Evolutionary conservation across 2,113 vertebrate genomes (phyloP).

Genomic region (Reinhardtius hippoglossoides): DNA sequence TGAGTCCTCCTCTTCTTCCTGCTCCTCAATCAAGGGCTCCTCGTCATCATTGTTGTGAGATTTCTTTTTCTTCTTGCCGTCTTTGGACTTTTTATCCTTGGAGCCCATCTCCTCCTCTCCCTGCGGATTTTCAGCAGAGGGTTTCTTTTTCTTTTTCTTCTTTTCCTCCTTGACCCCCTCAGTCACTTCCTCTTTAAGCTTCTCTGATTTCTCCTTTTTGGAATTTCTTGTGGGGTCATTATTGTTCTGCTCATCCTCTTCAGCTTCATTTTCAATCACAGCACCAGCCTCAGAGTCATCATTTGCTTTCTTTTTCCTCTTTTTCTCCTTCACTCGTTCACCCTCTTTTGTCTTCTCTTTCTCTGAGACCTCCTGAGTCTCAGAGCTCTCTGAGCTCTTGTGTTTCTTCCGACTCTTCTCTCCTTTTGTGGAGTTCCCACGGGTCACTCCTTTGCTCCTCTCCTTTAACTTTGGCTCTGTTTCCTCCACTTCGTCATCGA

Average conservation of each 20-base stretch:
- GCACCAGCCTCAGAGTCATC: conserved; percentile 27
- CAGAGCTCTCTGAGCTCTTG: conserved; percentile 38
- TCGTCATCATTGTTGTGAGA: conserved; percentile 60
- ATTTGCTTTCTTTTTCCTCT: conserved; percentile 58
- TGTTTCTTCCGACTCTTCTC: conserved; percentile 67
- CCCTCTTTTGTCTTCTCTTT: conserved; percentile 56
- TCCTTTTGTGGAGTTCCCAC: conserved; percentile 44
- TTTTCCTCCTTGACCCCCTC: conserved; percentile 69
- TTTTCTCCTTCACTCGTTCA: conserved; percentile 59
- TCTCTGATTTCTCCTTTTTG: conserved; percentile 78
- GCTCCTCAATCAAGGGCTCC: conserved; percentile 68
- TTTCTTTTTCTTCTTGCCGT: conserved; percentile 81
- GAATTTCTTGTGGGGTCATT: conserved; percentile 76
- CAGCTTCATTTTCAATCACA: conserved; percentile 65
- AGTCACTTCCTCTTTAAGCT: conserved; percentile 73
- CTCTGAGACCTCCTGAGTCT: conserved; percentile 35
- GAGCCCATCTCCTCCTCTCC: conserved; percentile 74
- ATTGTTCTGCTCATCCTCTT: conserved; percentile 79
- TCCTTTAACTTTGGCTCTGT: conserved; percentile 70
- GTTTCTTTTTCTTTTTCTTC: conserved; percentile 82
- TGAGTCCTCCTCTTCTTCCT: conserved; percentile 72
- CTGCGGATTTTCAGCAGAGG: conserved; percentile 68
- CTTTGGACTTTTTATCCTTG: conserved; percentile 79
- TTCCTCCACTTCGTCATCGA: conserved; percentile 77
- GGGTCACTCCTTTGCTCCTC: conserved; percentile 45